Base-by-base conservation (phyloP, 2,888 invertebrate genomes). In the Dasypolia templi region DNA sequence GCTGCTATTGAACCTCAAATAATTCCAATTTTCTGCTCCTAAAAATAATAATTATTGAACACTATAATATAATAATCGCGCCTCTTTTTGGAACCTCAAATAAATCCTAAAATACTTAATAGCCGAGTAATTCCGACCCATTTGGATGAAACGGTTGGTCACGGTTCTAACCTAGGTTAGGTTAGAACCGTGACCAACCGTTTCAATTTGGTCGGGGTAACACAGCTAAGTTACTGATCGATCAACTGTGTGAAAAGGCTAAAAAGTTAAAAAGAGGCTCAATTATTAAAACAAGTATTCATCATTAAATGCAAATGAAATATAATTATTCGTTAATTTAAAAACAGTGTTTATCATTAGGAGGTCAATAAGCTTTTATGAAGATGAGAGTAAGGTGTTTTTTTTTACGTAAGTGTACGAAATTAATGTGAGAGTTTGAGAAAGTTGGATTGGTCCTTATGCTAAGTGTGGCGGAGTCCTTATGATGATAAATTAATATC, bases 401-500 rank as follows among this genome's bases (percentile, higher is more conserved):
- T 70, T 32, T 51, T 19, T 14, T 22, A 22, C 14, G 5, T 17
- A 26, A 26, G 11, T 12, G 4, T 22, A 32, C 0, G n/a, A 71
- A 35, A 44, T 72, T 3, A 44, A 26, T 44, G 7, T 44, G 9
- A 19, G 22, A 44, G n/a, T n/a, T n/a, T n/a, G n/a, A n/a, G n/a
- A 58, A 55, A 62, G 26, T 56, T 19, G 61, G 32, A 26, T 65
- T 65, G 64, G 53, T 61, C 35, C 32, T 29, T 42, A 9, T 29
- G 22, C 44, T 58, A 22, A 29, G 35, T 46, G 46, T 72, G 26
- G 11, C 12, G 1, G 46, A 79, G 42, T 42, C 19, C 53, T 62
- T 55, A 72, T 72, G 53, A 72, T 56, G 7, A 46, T 42, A 32
- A 53, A 78, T n/a, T n/a, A n/a, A n/a, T 75, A 69, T 59, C 42